Conservation (phyloP, 2,888 invertebrate species). For the Dendrolimus houi region DNA sequence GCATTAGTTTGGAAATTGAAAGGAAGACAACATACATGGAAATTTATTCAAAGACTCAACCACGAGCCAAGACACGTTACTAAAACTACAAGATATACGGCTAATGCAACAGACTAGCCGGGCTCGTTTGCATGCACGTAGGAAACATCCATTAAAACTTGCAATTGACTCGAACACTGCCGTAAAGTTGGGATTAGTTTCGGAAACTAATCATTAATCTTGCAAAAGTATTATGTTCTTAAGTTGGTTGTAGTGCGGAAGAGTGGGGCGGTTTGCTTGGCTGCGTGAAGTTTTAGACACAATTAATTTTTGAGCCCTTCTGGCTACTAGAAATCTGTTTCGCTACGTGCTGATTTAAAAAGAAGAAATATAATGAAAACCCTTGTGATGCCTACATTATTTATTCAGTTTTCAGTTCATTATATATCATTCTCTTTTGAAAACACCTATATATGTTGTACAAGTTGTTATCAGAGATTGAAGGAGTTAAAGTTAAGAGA, state of each 20-base stretch:
- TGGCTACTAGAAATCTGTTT: no score
- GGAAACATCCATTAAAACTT: conserved; percentile 59
- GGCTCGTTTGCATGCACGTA: conserved; percentile 36
- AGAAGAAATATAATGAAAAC: no score
- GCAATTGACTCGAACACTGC: conserved; percentile 42
- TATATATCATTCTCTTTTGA: no score
- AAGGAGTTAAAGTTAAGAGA: no score
- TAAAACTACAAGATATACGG: conserved; percentile 2
- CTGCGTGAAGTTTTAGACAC: no score
- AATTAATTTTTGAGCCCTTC: no score
- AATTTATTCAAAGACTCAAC: not conserved
- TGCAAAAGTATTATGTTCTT: conserved; percentile 10
- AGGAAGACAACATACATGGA: not conserved
- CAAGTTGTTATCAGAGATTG: no score
- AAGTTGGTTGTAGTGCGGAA: conserved; percentile 2
- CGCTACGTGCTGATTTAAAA: no score
- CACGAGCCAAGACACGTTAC: conserved; percentile 8
- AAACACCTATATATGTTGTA: no score
- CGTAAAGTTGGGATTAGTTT: conserved; percentile 52
- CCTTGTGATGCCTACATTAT: no score
- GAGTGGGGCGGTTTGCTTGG: not conserved
- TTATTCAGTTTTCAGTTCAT: no score
- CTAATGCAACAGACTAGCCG: conserved; percentile 16
- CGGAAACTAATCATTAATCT: conserved; percentile 58
- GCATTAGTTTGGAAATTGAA: not conserved